phyloP scores from a whole-genome alignment of 1,140 invertebrate species.

The Eciton burchellii region DNA sequence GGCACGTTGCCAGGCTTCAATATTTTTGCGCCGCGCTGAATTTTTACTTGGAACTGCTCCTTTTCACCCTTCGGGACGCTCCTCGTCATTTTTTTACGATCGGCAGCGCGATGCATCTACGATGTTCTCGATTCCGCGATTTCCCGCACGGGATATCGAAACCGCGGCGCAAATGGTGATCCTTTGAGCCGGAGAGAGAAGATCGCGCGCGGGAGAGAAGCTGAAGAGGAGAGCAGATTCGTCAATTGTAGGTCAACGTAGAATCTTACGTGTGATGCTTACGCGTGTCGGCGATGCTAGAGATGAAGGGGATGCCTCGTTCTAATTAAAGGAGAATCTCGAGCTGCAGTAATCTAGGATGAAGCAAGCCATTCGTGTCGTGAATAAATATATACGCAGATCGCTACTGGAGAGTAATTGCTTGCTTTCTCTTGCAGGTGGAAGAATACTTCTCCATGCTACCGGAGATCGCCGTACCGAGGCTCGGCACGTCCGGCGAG shows the following conservation, averaged over 20 bases:
- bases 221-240: background rate
- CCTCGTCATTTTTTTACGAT: conserved; percentile 16
- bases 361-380: background rate
- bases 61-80: conserved; percentile 51
- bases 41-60: conserved; percentile 49
- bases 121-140: conserved; percentile 58
- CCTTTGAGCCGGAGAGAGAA: background rate
- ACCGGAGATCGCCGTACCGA: conserved; percentile 92
- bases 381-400: background rate
- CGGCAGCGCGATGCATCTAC: conserved; percentile 33
- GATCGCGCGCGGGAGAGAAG: background rate
- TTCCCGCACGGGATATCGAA: conserved; percentile 7
- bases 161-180: background rate
- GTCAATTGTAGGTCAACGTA: background rate
- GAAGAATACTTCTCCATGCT: conserved; percentile 90
- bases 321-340: background rate
- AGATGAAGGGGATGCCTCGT: background rate
- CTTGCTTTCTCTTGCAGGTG: conserved; percentile 81
- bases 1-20: conserved; percentile 74
- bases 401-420: background rate
- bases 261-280: background rate
- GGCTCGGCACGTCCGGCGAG: conserved; percentile 91
- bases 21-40: conserved; percentile 77
- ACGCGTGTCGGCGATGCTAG: background rate
- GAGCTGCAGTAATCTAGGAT: too few species aligned